Evolutionary conservation across 2,113 vertebrate genomes (phyloP).

Genomic region (Poeciliopsis turrubarensis): DNA sequence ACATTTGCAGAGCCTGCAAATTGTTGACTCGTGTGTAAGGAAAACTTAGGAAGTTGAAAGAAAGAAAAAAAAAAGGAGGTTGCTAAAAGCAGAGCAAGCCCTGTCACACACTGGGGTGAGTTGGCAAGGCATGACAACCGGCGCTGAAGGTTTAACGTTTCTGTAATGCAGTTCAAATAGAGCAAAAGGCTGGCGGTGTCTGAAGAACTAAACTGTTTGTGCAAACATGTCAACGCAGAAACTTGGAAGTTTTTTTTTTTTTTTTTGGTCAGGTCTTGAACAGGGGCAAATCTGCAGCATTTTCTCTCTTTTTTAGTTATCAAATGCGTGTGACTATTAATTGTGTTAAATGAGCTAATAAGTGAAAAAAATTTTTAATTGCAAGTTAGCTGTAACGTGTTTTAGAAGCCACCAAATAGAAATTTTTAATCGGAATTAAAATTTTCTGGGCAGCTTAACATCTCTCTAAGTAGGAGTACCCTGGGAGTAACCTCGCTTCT

Average conservation of each 20-base stretch:
- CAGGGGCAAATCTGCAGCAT: too few relatives aligned
- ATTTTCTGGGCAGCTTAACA: too few relatives aligned
- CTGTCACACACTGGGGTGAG: conserved; percentile 17
- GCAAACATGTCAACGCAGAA: not conserved
- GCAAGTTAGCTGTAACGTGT: not conserved
- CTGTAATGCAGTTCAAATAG: conserved; percentile 12
- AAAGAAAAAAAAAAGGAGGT: not conserved
- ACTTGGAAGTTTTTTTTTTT: not conserved
- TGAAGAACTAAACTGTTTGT: not conserved
- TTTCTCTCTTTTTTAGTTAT: not conserved
- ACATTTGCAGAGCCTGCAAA: conserved; percentile 48
- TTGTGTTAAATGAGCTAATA: not conserved
- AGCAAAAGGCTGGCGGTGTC: not conserved
- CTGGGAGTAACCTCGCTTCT: too few relatives aligned
- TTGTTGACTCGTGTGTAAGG: conserved; percentile 19
- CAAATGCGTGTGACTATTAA: not conserved
- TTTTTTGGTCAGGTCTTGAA: not conserved
- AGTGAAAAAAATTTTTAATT: not conserved
- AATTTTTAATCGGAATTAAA: too few relatives aligned
- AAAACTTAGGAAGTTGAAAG: not conserved
- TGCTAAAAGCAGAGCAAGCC: conserved; percentile 12
- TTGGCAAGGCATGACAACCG: conserved; percentile 33
- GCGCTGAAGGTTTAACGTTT: conserved; percentile 17
- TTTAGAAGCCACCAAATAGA: not conserved
- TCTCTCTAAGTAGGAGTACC: too few relatives aligned